These are phyloP conservation scores for Potamilus streckersoni DNA, from an alignment of 1,140 invertebrate species.

Conservation along the genomic window DNA sequence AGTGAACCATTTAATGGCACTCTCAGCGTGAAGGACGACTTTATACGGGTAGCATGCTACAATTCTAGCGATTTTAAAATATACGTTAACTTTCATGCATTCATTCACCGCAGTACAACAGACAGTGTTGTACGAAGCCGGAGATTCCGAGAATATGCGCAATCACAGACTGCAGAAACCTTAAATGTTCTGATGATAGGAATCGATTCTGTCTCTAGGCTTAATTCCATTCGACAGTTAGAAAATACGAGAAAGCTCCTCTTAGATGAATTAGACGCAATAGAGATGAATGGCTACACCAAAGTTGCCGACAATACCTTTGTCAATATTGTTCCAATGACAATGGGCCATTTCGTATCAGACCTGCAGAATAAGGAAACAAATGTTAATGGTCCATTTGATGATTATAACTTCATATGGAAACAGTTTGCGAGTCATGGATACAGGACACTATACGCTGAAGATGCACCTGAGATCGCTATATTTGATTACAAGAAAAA, in stretches of 20 bases:
- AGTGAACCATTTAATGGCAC: constrained; percentile 30
- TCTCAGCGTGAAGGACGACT: constrained; percentile 46
- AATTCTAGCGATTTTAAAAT: constrained; percentile 45
- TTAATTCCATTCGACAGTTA: constrained; percentile 88
- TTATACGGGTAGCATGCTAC: constrained; percentile 58
- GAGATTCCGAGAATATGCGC: constrained; percentile 55
- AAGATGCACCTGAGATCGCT: constrained; percentile 69
- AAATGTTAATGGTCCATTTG: constrained; percentile 57
- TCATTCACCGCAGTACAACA: constrained; percentile 51
- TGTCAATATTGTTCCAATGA: constrained; percentile 66
- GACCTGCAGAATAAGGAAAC: constrained; percentile 65
- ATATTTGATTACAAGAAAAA: constrained; percentile 69
- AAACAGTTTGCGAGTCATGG: constrained; percentile 68
- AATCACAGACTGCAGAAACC: constrained; percentile 39
- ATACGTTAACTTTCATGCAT: constrained; percentile 68
- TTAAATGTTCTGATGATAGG: constrained; percentile 81
- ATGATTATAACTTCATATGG: constrained; percentile 70
- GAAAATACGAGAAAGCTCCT: constrained; percentile 77
- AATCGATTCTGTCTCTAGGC: constrained; percentile 85
- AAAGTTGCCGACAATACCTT: constrained; percentile 67
- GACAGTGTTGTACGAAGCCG: constrained; percentile 11
- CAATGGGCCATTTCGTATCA: constrained; percentile 57
- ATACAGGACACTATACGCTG: constrained; percentile 69
- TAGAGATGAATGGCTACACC: constrained; percentile 64
- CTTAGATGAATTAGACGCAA: constrained; percentile 47